Base-by-base conservation (phyloP, 2,797 vertebrate species). In the Micromesistius poutassou region DNA sequence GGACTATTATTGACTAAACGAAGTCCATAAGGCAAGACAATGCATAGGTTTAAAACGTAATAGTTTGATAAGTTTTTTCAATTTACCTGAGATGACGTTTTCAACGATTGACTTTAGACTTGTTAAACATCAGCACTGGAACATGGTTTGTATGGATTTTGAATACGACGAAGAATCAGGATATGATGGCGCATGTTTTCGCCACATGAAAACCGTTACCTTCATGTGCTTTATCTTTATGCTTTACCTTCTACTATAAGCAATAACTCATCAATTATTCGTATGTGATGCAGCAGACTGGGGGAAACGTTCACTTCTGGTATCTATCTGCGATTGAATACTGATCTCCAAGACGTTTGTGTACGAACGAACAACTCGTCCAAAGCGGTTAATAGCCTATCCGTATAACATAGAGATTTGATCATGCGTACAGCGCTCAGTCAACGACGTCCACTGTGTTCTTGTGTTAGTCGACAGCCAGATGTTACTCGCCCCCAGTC, bases 401-500 rank as follows among this genome's bases (percentile, higher is more conserved):
- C 55, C 55, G n/a, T 10, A 62, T n/a, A 2, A 4, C 25, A 1
- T 28, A 10, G 25, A 68, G 62, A 68, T 68, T n/a, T 68, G 62
- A 10, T 12, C n/a, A 9, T 68, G 62, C 25, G 62, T 13, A 68
- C 25, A 28, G 25, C n/a, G 55, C 28, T 2, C 25, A 25, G 55
- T 62, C 55, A 62, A 9, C 55, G 55, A 62, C 55, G 55, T 62
- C 6, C 55, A 55, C 46, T 55, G 46, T 62, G 25, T 55, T 62
- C 4, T 62, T 62, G 22, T 62, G 55, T 62, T 2, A 8, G 10
- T 25, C 25, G 3, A 10, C 62, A 68, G 62, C n/a, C 62, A 55
- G 25, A 22, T 5, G 22, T 2, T 1, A 76, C 70, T 30, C 55
- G 87, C 87, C 90, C 38, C 80, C 82, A 0, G 5, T 10, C 16